A percentile compares a stretch with the other conserved stretches of the same genome.
Conservation (phyloP, 1,140 invertebrate genomes). For the Pollicipes pollicipes region DNA sequence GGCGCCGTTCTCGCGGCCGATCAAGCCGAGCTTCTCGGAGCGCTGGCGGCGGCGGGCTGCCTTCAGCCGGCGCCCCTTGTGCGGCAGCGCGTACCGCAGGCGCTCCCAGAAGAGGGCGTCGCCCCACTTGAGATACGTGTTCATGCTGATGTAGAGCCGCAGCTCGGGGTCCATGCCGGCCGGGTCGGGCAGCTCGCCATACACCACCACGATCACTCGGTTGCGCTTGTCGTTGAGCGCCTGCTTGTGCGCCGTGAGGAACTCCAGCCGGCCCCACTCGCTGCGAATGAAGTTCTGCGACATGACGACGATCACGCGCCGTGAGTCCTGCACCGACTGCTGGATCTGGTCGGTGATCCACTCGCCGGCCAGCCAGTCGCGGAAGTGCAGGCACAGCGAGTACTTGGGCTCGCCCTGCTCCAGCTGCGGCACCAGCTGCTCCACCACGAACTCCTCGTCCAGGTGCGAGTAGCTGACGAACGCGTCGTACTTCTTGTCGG, state of each 20-base stretch:
- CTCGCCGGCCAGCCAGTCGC: constrained; percentile 54
- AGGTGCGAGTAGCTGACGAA: constrained; percentile 67
- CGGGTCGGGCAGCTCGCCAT: constrained; percentile 45
- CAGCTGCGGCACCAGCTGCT: constrained; percentile 44
- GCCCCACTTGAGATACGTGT: constrained; percentile 72
- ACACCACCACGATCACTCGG: constrained; percentile 56
- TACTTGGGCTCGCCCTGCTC: constrained; percentile 28
- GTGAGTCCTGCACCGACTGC: constrained; percentile 53
- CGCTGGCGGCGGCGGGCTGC: background rate
- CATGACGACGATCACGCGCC: constrained; percentile 60
- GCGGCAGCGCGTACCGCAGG: constrained; percentile 49
- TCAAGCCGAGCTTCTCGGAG: background rate
- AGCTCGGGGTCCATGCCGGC: constrained; percentile 52
- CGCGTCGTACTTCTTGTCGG: constrained; percentile 61
- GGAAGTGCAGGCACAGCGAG: constrained; percentile 49
- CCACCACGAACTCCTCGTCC: constrained; percentile 52
- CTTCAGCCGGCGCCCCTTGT: constrained; percentile 17
- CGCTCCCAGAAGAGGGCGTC: constrained; percentile 76
- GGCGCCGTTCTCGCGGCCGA: background rate
- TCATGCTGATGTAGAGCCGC: constrained; percentile 54
- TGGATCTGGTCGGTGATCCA: constrained; percentile 62
- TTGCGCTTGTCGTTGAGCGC: constrained; percentile 52
- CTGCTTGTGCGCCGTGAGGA: constrained; percentile 52
- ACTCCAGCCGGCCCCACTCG: constrained; percentile 68
- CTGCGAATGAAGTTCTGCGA: constrained; percentile 64